Conservation (phyloP, 2,797 vertebrate genomes). For the Gadopsis marmoratus region DNA sequence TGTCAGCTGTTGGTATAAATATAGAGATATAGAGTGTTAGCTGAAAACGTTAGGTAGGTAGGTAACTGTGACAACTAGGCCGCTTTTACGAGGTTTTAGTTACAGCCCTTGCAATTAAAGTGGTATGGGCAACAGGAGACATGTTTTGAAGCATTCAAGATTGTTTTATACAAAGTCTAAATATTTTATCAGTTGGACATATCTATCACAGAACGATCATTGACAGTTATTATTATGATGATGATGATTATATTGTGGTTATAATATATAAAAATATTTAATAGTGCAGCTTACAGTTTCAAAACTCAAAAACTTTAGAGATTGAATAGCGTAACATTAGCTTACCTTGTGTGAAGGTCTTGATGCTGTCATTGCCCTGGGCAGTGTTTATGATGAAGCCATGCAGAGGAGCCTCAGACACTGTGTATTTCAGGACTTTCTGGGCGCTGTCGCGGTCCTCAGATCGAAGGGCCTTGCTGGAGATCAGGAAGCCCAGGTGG, state of each 20-base stretch:
- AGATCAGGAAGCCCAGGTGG: conserved; percentile 89
- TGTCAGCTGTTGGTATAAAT: conserved; percentile 84
- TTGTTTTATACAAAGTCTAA: conserved; percentile 10
- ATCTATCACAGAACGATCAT: conserved; percentile 10
- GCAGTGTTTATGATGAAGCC: conserved; percentile 88
- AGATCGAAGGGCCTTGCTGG: conserved; percentile 87
- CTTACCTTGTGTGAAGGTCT: conserved; percentile 90
- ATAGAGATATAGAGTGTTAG: conserved; percentile 32
- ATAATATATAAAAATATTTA: not conserved
- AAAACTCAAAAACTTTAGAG: not conserved
- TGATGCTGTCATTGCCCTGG: conserved; percentile 85
- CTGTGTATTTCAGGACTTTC: conserved; percentile 85
- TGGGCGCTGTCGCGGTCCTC: conserved; percentile 87
- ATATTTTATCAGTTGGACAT: not conserved
- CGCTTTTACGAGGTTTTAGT: conserved; percentile 52
- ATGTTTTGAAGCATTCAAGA: conserved; percentile 11
- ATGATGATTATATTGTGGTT: not conserved
- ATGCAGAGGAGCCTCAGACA: conserved; percentile 85
- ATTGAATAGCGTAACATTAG: conserved; percentile 11
- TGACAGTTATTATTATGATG: not conserved
- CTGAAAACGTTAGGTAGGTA: conserved; percentile 22
- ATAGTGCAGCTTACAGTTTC: not conserved
- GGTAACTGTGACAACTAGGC: conserved; percentile 32
- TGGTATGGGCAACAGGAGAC: conserved; percentile 15
- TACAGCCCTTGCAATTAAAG: conserved; percentile 40